Evolutionary conservation across 1,140 invertebrate species (phyloP), one percentile per base, ranked within the genome.

Genomic region (Bombus ignitus): DNA sequence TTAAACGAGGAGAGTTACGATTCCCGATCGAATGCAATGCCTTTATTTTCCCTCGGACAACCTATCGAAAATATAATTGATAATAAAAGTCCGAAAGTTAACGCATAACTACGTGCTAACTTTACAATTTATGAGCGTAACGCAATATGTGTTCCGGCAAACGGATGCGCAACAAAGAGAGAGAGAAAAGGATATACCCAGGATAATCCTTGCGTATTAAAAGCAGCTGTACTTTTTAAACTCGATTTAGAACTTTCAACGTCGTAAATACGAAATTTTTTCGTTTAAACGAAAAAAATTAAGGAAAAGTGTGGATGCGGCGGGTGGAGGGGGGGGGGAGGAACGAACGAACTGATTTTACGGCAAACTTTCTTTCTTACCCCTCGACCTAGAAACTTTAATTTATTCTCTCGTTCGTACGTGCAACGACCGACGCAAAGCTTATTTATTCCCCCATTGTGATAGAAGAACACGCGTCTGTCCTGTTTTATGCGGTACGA

Each of bases 61-160:
- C n/a, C 74, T 70, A 32, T 77, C 81, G 37, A 70, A 77, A 57
- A 53, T 76, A 71, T 78, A 79, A 84, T 79, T 79, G 75, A 84
- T 78, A 84, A 84, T 71, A 70, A 59, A 84, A 79, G 13, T 44
- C 35, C 12, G 3, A 25, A 28, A n/a, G 25, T 39, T 22, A 10
- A 35, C 18, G 53, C 12, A 8, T 10, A 32, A 37, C 32, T 35
- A 13, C 25, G 39, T 3, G 18, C 25, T 35, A 22, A 47, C n/a
- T 70, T 39, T 3, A 9, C 25, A 57, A 81, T 81, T 59, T 72
- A 72, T 9, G 66, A n/a, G 1, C 3, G 18, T 9, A 22, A 57
- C 18, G 42, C n/a, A 35, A 22, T 25, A 37, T 53, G 4, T 8
- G 47, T 22, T 53, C 5, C 47, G 18, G 35, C 32, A 47, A 47